Evolutionary conservation across 2,888 invertebrate genomes (phyloP).

Genomic region (Apamea monoglypha): DNA sequence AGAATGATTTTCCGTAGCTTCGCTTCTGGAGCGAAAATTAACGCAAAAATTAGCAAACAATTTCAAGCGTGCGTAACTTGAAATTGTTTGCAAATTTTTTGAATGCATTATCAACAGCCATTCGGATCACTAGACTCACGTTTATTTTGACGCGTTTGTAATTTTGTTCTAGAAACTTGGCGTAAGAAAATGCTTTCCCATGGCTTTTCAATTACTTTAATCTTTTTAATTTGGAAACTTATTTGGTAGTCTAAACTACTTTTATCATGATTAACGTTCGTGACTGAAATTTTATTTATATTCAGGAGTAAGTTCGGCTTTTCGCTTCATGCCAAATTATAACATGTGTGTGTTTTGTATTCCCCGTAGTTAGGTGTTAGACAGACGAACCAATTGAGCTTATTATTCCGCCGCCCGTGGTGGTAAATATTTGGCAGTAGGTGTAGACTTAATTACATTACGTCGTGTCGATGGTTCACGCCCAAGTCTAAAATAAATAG

Average conservation of each 20-base stretch:
- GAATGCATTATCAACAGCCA: too few species aligned
- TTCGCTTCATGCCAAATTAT: neutral
- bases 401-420: slow-evolving; percentile 5
- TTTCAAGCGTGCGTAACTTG: neutral
- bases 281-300: neutral
- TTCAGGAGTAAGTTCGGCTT: neutral
- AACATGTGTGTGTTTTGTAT: neutral
- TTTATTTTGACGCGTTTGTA: neutral
- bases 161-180: neutral
- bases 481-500: slow-evolving; percentile 43
- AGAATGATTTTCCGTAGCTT: neutral
- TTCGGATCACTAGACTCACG: neutral
- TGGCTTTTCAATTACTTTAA: neutral
- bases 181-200: neutral
- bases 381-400: neutral
- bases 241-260: neutral
- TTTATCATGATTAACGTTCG: neutral
- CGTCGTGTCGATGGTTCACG: slow-evolving; percentile 14
- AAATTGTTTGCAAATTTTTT: too few species aligned
- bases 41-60: neutral
- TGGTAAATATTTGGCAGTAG: slow-evolving; percentile 27
- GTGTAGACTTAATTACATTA: slow-evolving; percentile 37
- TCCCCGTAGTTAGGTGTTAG: neutral
- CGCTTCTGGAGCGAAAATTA: neutral
- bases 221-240: neutral